Evolutionary conservation across 2,888 invertebrate species (phyloP).

Genomic region (Tupiocoris notatus): DNA sequence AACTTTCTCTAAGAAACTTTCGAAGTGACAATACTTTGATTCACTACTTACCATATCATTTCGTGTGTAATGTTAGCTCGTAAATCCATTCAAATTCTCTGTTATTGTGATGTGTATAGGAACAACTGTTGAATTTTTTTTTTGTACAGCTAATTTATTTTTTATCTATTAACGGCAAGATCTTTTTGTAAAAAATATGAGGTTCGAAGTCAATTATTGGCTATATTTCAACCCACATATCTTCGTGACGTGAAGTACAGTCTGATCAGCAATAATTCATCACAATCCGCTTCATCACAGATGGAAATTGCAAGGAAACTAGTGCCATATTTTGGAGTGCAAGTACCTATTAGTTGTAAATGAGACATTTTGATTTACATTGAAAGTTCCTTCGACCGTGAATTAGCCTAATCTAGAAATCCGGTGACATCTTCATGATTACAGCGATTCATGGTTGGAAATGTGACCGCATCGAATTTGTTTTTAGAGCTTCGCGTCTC

Average conservation of each 20-base stretch:
- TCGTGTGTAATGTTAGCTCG: slow-evolving; percentile 18
- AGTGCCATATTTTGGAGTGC: not conserved
- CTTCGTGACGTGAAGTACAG: not conserved
- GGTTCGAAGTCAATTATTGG: not conserved
- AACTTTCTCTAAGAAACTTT: not conserved
- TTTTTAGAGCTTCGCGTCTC: no score
- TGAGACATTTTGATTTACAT: no score
- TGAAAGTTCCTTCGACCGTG: not conserved
- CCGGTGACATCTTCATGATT: no score
- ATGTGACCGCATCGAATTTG: no score
- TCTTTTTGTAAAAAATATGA: not conserved
- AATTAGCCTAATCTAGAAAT: no score
- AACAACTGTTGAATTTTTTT: not conserved
- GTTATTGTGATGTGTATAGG: slow-evolving; percentile 1
- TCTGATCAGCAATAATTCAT: not conserved
- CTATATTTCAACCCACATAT: not conserved
- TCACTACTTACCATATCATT: slow-evolving; percentile 32
- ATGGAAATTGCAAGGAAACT: not conserved
- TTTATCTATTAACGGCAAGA: not conserved
- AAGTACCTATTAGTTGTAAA: no score
- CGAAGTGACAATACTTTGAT: slow-evolving; percentile 29
- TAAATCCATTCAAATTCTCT: not conserved
- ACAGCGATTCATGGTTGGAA: no score
- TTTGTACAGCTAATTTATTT: slow-evolving; percentile 16
- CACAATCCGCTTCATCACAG: not conserved